These are phyloP conservation scores for Pomatorhinus ruficollis DNA, from an alignment of 2,113 vertebrate genomes.

Conservation along the genomic window DNA sequence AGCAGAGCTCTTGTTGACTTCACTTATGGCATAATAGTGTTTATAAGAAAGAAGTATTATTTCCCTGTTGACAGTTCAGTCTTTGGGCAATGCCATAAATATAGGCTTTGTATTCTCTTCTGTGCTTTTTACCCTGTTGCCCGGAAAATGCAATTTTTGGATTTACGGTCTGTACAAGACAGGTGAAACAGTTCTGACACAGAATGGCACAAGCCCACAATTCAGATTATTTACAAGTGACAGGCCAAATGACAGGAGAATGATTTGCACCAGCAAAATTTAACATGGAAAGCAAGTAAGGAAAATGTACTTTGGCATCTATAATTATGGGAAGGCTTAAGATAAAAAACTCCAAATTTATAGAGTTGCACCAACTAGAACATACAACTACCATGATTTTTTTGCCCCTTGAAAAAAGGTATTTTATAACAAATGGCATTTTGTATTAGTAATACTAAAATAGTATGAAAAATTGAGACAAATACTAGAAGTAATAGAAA, in stretches of 20 bases:
- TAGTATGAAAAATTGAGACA: not conserved
- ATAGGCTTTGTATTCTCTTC: conserved; percentile 13
- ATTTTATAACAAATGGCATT: not conserved
- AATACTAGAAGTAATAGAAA: not conserved
- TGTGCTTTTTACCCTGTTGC: not conserved
- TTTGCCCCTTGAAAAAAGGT: not conserved
- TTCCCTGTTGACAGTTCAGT: conserved; percentile 44
- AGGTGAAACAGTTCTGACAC: conserved; percentile 40
- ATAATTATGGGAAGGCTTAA: not conserved
- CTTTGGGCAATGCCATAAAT: conserved; percentile 52
- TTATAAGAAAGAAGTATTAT: conserved; percentile 48
- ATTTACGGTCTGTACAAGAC: conserved; percentile 43
- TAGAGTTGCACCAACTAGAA: not conserved
- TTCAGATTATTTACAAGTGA: conserved; percentile 21
- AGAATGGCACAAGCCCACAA: not conserved
- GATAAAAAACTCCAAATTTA: not conserved
- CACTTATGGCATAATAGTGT: not conserved
- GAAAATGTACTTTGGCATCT: not conserved
- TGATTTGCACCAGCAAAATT: not conserved
- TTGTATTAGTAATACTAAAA: not conserved
- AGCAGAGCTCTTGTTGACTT: conserved; percentile 28
- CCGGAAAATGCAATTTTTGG: conserved; percentile 22
- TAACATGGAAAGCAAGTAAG: not conserved
- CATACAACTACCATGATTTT: not conserved
- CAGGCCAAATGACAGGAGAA: not conserved